These are phyloP conservation scores for Varanus komodoensis DNA, from an alignment of 2,113 vertebrate species.

Conservation along the genomic window DNA sequence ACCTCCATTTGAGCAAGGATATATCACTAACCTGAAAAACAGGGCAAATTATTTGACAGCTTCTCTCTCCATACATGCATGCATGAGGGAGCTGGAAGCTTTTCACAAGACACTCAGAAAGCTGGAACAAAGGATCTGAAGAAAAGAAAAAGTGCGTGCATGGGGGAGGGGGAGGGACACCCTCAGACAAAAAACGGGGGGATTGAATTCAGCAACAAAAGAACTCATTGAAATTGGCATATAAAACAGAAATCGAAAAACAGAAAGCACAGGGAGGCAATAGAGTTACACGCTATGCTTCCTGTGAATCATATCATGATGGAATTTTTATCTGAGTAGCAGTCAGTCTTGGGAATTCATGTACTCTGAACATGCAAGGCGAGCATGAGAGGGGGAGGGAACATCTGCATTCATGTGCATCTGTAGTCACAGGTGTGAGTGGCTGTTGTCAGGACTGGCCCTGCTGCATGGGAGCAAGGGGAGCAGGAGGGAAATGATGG, in stretches of 20 bases:
- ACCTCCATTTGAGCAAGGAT: conserved; percentile 78
- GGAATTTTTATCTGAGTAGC: background rate
- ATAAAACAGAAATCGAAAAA: conserved; percentile 32
- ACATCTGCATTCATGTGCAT: background rate
- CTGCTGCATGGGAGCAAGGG: background rate
- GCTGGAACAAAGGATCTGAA: conserved; percentile 44
- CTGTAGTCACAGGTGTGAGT: background rate
- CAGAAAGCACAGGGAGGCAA: conserved; percentile 31
- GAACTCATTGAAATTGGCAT: conserved; percentile 16
- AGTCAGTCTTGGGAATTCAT: background rate
- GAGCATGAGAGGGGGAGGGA: too few relatives aligned
- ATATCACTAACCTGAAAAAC: conserved; percentile 80
- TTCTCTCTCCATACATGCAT: conserved; percentile 61
- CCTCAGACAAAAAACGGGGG: background rate
- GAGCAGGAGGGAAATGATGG: background rate
- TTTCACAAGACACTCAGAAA: conserved; percentile 48
- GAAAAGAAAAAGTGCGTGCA: background rate
- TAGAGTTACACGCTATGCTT: background rate
- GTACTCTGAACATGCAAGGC: too few relatives aligned
- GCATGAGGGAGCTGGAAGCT: conserved; percentile 56
- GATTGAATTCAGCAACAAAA: conserved; percentile 27
- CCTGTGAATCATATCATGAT: background rate
- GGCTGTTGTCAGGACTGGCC: background rate
- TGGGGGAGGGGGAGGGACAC: background rate
- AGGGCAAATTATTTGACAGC: conserved; percentile 80